These are phyloP conservation scores for Zaprionus taronus DNA, from an alignment of 1,140 invertebrate species.

Conservation along the genomic window DNA sequence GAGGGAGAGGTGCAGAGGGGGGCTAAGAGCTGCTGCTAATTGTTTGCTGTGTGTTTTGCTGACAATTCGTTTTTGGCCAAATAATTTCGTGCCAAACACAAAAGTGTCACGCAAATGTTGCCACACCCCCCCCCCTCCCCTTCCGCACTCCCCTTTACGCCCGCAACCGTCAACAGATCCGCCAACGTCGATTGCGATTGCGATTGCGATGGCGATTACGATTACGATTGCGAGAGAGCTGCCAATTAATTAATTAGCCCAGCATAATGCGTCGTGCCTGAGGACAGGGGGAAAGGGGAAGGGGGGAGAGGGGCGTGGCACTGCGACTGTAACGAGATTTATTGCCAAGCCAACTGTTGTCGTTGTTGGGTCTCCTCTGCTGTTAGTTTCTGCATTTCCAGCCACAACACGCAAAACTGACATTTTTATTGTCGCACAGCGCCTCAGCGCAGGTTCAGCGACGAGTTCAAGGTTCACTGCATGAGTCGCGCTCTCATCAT, in stretches of 20 bases:
- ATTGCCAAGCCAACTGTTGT: conserved; percentile 38
- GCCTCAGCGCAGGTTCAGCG: conserved; percentile 20
- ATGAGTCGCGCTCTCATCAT: conserved; percentile 1
- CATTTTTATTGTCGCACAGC: conserved; percentile 72
- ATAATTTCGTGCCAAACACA: conserved; percentile 49
- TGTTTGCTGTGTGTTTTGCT: conserved; percentile 71
- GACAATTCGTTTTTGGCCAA: conserved; percentile 70
- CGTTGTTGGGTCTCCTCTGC: conserved; percentile 26
- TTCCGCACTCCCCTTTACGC: background rate
- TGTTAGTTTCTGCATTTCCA: conserved; percentile 16
- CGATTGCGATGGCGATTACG: conserved; percentile 25
- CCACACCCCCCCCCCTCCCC: rapidly evolving
- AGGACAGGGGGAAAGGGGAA: background rate
- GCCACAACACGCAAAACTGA: conserved; percentile 66
- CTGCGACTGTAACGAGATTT: conserved; percentile 52
- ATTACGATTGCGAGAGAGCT: conserved; percentile 49
- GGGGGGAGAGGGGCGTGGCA: conserved; percentile 43
- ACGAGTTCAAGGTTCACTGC: background rate
- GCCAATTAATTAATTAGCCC: conserved; percentile 76
- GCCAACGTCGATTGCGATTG: conserved; percentile 23
- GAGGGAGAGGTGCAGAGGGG: background rate
- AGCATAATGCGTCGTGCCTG: background rate
- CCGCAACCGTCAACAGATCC: conserved; percentile 15
- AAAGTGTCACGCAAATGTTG: conserved; percentile 67
- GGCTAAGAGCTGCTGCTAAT: conserved; percentile 49